Evolutionary conservation across 2,113 vertebrate genomes (phyloP), one percentile per base, ranked within the genome.

Genomic region (Nerophis lumbriciformis): DNA sequence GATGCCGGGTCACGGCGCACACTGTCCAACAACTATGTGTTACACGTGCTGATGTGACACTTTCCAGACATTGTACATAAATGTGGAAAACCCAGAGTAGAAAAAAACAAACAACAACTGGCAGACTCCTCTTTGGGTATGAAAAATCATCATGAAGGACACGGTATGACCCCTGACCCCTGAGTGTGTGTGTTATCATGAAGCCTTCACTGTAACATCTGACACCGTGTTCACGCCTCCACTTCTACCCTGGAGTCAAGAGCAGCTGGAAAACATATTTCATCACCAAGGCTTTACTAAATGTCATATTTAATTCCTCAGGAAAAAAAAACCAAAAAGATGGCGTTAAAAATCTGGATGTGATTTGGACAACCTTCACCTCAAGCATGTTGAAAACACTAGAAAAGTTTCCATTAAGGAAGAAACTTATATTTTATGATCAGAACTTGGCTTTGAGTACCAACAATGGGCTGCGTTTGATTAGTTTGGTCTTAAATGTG

Each of bases 341-440:
- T 73, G 74, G 77, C n/a, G 62, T 67, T 67, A 80, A 57, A 59
- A 57, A 59, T 66, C 78, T 77, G 74, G 70, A 72, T 65, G 61
- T 54, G 65, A 54, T 71, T 72, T 67, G 53, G 2, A 61, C 72
- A 74, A 72, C 56, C 72, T 78, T 77, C 79, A 74, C 75, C 76
- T 77, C 61, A 69, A 68, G 63, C 66, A 15, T 15, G 11, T 50
- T 64, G 39, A 65, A 53, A 10, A 66, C 63, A 68, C 66, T 76
- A 78, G 53, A 75, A 4, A 14, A 73, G 56, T 84, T 83, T 80
- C 79, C 83, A 75, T 57, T 60, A 69, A 59, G 72, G 74, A 78
- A 76, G 72, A 72, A 59, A 71, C 75, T 47, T 38, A 12, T n/a
- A 62, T 66, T 66, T 66, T 16, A 47, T 28, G 13, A 63, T 75